phyloP scores from a whole-genome alignment of 2,888 invertebrate genomes.

The Drosophila neoperkinsi region DNA sequence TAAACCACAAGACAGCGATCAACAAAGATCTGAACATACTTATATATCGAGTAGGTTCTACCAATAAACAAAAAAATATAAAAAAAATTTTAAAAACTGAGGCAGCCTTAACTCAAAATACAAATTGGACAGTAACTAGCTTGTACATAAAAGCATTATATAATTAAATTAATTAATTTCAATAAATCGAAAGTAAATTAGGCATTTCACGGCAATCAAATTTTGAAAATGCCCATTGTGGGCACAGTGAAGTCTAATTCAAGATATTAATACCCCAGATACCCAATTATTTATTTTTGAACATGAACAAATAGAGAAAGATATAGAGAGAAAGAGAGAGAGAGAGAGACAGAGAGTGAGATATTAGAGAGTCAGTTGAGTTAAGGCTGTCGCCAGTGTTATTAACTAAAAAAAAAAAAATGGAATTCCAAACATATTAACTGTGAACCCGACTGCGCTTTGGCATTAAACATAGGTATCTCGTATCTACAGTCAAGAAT shows the following conservation, averaged over 20 bases:
- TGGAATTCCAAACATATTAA: not conserved
- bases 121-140: not conserved
- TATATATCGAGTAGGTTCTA: not conserved
- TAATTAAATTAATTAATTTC: not conserved
- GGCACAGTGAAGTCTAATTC: slow-evolving; percentile 2
- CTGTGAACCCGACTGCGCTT: slow-evolving; percentile 37
- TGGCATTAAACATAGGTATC: slow-evolving; percentile 35
- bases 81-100: not conserved
- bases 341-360: not conserved
- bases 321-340: not conserved
- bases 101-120: slow-evolving; percentile 17
- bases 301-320: not conserved
- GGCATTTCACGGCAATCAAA: slow-evolving; percentile 7
- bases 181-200: not conserved
- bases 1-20: slow-evolving; percentile 3
- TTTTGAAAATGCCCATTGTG: slow-evolving; percentile 2
- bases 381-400: slow-evolving; percentile 15
- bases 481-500: slow-evolving; percentile 5
- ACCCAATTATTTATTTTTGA: slow-evolving; percentile 22
- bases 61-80: not conserved
- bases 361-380: slow-evolving; percentile 4
- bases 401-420: not conserved
- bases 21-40: slow-evolving; percentile 2
- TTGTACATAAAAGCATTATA: not conserved
- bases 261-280: no score